These are phyloP conservation scores for Molossus alvarezi DNA, from an alignment of 2,797 vertebrate species.

Conservation along the genomic window DNA sequence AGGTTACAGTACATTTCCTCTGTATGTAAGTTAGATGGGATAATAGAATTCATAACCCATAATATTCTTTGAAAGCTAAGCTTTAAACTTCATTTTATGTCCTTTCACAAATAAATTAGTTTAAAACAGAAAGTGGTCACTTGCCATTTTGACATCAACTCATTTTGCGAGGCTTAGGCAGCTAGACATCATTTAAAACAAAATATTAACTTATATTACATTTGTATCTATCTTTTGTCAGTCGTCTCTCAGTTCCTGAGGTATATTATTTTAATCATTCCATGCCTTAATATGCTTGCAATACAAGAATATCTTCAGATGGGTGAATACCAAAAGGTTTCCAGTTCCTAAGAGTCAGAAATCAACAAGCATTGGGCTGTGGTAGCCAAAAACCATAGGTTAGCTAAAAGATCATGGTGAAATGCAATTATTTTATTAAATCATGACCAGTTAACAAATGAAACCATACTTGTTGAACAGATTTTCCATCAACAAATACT, in stretches of 20 bases:
- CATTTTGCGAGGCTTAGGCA: conserved; percentile 99
- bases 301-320: conserved; percentile 93
- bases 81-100: conserved; percentile 96
- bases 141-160: conserved; percentile 94
- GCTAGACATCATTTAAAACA: conserved; percentile 99
- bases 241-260: conserved; percentile 98
- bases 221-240: conserved; percentile 97
- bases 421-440: conserved; percentile 92
- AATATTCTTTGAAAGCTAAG: conserved; percentile 96
- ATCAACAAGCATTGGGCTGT: conserved; percentile 93
- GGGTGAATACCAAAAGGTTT: conserved; percentile 91
- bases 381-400: conserved; percentile 96
- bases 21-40: conserved; percentile 99
- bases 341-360: conserved; percentile 90
- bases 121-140: conserved; percentile 94
- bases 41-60: conserved; percentile 96
- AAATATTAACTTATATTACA: conserved; percentile 98
- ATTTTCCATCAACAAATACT: conserved; percentile 91
- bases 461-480: conserved; percentile 90
- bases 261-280: conserved; percentile 99
- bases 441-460: conserved; percentile 89
- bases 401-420: conserved; percentile 91
- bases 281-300: conserved; percentile 99
- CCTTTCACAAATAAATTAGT: conserved; percentile 95
- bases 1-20: conserved; percentile 98